Base-by-base conservation (phyloP, 2,113 vertebrate species). In the Diglossa brunneiventris region DNA sequence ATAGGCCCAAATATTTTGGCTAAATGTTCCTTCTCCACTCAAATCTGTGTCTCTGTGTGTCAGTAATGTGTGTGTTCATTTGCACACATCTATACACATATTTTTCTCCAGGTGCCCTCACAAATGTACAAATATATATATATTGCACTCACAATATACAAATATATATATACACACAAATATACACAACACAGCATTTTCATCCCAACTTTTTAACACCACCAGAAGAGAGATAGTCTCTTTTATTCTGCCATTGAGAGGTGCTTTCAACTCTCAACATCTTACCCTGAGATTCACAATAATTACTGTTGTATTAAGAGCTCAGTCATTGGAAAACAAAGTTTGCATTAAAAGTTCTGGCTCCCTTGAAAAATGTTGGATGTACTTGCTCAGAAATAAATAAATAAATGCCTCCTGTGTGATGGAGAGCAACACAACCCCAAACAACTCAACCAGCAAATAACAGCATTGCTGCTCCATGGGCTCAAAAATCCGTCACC, bases 81-180 rank as follows among this genome's bases (percentile, higher is more conserved):
- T n/a, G 11, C 12, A 27, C 0, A 0, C n/a, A 22, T 35, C 22
- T 7, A 3, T 62, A 17, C 49, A 21, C 66, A 3, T 70, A 7
- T 24, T 56, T 83, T 42, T 67, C 66, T 67, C 52, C 46, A 49
- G 19, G 7, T 4, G 7, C 10, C 11, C 15, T 35, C 50, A 53
- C 13, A 66, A 49, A 49, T 73, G 37, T 0, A 56, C 13, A 24
- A 53, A 49, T 73, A 46, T 0, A 56, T 49, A 14, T 49, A 24
- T 49, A 49, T 49, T 49, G 13, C 47, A 8, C 47, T 26, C 47
- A 49, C 47, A 49, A 24, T 49, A 8, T 49, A 49, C 47, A 49
- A 49, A 49, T 24, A 49, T 47, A 49, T 49, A 13, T 23, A 47
- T 49, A 47, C 50, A 47, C 50, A 49, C 13, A 66, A 53, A 41